These are phyloP conservation scores for Galaxias olidus DNA, from an alignment of 2,797 vertebrate genomes.

Conservation along the genomic window DNA sequence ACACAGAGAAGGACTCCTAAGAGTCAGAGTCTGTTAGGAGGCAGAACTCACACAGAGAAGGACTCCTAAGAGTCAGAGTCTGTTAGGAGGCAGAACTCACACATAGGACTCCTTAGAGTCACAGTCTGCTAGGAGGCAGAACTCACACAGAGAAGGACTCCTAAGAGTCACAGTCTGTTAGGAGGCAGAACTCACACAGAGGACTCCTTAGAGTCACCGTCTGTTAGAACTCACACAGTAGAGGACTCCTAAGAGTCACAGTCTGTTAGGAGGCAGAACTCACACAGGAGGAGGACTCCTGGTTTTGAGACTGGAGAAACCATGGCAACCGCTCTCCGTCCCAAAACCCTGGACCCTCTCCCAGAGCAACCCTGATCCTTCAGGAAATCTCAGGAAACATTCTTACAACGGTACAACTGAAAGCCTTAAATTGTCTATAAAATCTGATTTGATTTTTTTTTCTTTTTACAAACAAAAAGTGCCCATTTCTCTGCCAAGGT, in stretches of 20 bases:
- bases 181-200: constrained; percentile 24
- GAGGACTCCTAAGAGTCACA: constrained; percentile 28
- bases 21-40: constrained; percentile 23
- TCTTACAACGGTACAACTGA: constrained; percentile 60
- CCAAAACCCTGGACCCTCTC: constrained; percentile 60
- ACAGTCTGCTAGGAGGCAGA: constrained; percentile 27
- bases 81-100: constrained; percentile 31
- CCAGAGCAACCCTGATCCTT: constrained; percentile 65
- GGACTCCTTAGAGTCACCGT: too few species aligned
- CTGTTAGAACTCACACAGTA: constrained; percentile 12
- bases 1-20: too few species aligned
- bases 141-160: constrained; percentile 2
- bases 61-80: constrained; percentile 36
- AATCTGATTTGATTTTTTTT: constrained; percentile 61
- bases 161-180: constrained; percentile 42
- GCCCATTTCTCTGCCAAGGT: constrained; percentile 35
- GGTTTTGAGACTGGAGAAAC: constrained; percentile 43
- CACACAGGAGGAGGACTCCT: constrained; percentile 32
- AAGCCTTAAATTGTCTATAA: constrained; percentile 73
- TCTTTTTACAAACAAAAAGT: constrained; percentile 51
- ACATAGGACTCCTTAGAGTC: too few species aligned
- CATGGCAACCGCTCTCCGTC: constrained; percentile 61
- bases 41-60: constrained; percentile 17
- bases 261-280: constrained; percentile 37
- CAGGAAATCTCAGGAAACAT: constrained; percentile 71